Percentiles rank a stretch among this genome's conserved stretches.
Evolutionary conservation across 2,113 vertebrate genomes (phyloP).

Genomic region (Daboia siamensis): DNA sequence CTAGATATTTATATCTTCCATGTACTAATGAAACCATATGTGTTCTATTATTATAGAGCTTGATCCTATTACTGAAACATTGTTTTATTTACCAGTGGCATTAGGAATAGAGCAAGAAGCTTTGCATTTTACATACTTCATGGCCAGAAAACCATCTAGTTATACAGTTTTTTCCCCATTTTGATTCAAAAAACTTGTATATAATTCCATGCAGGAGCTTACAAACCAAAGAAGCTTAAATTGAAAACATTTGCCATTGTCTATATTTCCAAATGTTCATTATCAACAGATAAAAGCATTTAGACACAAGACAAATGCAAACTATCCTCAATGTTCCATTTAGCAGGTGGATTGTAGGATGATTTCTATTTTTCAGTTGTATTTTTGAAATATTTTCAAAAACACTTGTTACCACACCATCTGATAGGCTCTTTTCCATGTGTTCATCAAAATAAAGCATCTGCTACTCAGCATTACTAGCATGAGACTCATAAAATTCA

Average conservation of each 20-base stretch:
- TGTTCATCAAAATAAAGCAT: slow-evolving; percentile 38
- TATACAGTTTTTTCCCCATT: not conserved
- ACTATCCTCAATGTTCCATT: slow-evolving; percentile 26
- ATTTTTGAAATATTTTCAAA: slow-evolving; percentile 56
- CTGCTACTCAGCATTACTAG: slow-evolving; percentile 29
- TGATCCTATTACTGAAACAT: slow-evolving; percentile 6
- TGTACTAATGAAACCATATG: not conserved
- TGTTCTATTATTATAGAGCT: not conserved
- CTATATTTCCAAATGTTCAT: slow-evolving; percentile 36
- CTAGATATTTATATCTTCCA: not conserved
- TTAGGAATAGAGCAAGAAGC: not conserved
- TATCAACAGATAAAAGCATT: slow-evolving; percentile 25
- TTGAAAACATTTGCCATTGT: slow-evolving; percentile 15
- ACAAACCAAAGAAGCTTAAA: not conserved
- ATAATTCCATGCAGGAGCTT: not conserved
- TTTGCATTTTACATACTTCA: not conserved
- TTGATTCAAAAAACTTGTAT: not conserved
- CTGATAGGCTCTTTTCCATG: slow-evolving; percentile 53
- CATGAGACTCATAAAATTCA: slow-evolving; percentile 10
- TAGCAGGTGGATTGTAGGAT: slow-evolving; percentile 45
- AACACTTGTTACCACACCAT: slow-evolving; percentile 41
- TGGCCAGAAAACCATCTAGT: not conserved
- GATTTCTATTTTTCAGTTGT: slow-evolving; percentile 34
- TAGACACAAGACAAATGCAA: slow-evolving; percentile 38
- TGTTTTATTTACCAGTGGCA: not conserved